Conservation (phyloP, 2,797 vertebrate species). For the Podargus strigoides region DNA sequence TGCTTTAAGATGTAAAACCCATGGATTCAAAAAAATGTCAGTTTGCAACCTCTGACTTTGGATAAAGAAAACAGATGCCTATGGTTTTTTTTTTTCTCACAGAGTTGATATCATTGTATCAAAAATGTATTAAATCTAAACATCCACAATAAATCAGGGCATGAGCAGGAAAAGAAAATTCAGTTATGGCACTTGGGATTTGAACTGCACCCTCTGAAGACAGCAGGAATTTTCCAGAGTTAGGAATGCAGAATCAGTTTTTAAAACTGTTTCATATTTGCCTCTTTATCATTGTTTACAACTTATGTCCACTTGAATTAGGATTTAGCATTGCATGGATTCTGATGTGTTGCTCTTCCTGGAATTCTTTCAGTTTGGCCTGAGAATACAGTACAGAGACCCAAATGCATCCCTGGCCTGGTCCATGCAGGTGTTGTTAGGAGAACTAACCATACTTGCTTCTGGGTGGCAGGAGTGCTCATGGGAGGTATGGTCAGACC, state of each 20-base stretch:
- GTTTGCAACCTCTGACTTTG: background rate
- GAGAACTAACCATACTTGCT: background rate
- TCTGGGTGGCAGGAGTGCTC: background rate
- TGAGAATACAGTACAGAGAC: background rate
- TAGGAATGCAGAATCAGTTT: background rate
- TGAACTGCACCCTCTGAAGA: background rate
- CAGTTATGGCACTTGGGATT: background rate
- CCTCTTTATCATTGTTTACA: background rate
- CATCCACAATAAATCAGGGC: background rate
- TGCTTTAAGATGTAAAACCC: background rate
- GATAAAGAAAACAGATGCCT: background rate
- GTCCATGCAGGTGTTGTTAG: background rate
- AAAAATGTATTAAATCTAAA: background rate
- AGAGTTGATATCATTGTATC: background rate
- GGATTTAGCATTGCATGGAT: background rate
- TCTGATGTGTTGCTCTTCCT: background rate
- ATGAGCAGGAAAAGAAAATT: background rate
- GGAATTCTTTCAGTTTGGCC: background rate
- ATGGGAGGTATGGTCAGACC: slow-evolving; percentile 68
- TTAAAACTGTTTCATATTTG: background rate
- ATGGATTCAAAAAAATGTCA: background rate
- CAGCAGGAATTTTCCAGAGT: background rate
- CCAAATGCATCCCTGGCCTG: rapidly evolving
- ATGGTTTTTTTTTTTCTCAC: background rate
- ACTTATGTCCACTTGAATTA: background rate